Base-by-base conservation (phyloP, 2,113 vertebrate species). In the Malaclemys terrapin region DNA sequence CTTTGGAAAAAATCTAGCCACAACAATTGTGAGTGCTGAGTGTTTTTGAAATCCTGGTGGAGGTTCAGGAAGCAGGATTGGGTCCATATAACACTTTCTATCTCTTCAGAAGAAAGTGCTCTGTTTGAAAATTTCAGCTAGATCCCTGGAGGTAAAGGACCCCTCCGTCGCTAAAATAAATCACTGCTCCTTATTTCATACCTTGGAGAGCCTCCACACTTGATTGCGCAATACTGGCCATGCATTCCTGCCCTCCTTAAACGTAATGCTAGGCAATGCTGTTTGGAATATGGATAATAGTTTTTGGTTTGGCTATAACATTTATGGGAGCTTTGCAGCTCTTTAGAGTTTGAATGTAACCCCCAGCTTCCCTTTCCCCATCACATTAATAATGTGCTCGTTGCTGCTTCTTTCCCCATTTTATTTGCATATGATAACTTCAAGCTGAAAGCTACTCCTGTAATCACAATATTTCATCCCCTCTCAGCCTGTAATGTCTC, bases 401-500 rank as follows among this genome's bases (percentile, higher is more conserved):
- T 42, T 88, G 53, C 22, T 47, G 14, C 75, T 85, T 87, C 62
- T 84, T 91, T 87, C 52, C 14, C 11, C 35, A 9, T 42, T 79
- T 94, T 91, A 90, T 87, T 89, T 83, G 19, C 54, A 79, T 65
- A 53, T 3, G 92, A 76, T 91, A 85, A 93, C 80, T 94, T 87
- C 79, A 75, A 65, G 54, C 42, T 91, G 88, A 93, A 94, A 93
- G 35, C 54, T 95, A 54, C 31, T 72, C 27, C 76, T 57, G 22
- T 75, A 91, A 96, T 93, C 88, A 81, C 84, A 93, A 5, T 93
- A 88, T 91, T 96, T 96, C 80, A 65, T 57, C 59, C 42, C 24
- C 2, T 1, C 47, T 94, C 72, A 94, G 79, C 42, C 54, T 35
- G n/a, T 42, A 88, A 88, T 45, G 49, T 87, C 90, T 93, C 76